A percentile compares a stretch with the other conserved stretches of the same genome.
These are phyloP conservation scores for Suillia variegata DNA, from an alignment of 2,888 invertebrate species.

Conservation along the genomic window DNA sequence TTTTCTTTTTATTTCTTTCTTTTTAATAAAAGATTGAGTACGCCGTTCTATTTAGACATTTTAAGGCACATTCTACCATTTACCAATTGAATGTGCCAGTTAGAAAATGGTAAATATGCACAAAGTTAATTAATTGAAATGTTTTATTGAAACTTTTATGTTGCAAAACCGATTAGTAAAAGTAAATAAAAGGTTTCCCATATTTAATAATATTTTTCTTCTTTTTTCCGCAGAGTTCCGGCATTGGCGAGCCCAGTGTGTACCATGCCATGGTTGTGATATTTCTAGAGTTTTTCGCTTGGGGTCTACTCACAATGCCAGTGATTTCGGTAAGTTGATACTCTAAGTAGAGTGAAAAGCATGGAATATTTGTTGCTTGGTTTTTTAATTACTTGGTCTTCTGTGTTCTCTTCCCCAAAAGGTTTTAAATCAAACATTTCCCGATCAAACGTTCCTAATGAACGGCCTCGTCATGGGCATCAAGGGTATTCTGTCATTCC, in stretches of 20 bases:
- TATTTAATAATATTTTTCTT: too few species aligned
- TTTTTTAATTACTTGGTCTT: not conserved
- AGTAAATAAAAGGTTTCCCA: too few species aligned
- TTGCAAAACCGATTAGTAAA: too few species aligned
- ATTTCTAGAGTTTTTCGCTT: slow-evolving; percentile 99
- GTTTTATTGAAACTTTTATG: too few species aligned
- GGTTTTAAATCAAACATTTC: slow-evolving; percentile 95
- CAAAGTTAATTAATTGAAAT: too few species aligned
- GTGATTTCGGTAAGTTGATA: slow-evolving; percentile 71
- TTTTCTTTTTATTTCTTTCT: too few species aligned
- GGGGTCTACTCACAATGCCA: slow-evolving; percentile 98
- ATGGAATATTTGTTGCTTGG: slow-evolving; percentile 1
- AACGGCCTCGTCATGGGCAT: slow-evolving; percentile 99
- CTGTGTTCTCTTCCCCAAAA: slow-evolving; percentile 36
- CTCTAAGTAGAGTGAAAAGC: not conserved
- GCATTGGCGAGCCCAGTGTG: slow-evolving; percentile 93
- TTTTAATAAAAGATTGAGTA: too few species aligned
- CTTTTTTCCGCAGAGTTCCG: slow-evolving; percentile 72
- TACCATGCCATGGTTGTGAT: slow-evolving; percentile 99
- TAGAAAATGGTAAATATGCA: too few species aligned
- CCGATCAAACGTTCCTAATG: slow-evolving; percentile 96
- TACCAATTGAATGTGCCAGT: too few species aligned
- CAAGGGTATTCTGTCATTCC: slow-evolving; percentile 96
- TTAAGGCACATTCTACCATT: too few species aligned
- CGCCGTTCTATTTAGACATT: too few species aligned